Conservation (phyloP, 2,113 vertebrate species). For the Strix aluco region DNA sequence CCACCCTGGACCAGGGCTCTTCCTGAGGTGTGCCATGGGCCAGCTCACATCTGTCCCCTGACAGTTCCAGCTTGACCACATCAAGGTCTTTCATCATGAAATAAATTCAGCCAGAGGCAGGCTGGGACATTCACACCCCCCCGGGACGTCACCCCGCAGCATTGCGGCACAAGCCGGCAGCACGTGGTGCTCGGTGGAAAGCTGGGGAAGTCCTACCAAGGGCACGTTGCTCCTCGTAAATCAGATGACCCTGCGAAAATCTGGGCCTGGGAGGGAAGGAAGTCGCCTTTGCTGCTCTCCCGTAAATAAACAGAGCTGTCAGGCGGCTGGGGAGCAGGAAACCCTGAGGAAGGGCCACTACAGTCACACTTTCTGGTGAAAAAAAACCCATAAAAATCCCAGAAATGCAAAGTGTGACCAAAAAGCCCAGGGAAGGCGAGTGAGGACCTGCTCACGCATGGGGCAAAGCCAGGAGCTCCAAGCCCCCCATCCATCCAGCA, state of each 20-base stretch:
- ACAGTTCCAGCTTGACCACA: not conserved
- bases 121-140: not conserved
- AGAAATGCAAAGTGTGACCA: accelerated
- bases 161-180: not conserved
- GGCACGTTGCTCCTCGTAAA: not conserved
- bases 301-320: not conserved
- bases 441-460: accelerated
- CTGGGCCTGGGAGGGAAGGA: not conserved
- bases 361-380: not conserved
- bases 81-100: not conserved
- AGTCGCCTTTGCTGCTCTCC: not conserved
- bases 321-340: not conserved
- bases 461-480: not conserved
- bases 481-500: accelerated
- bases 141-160: not conserved
- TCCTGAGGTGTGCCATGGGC: not conserved
- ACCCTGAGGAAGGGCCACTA: not conserved
- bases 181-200: not conserved
- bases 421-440: not conserved
- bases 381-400: not conserved
- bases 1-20: not conserved
- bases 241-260: not conserved
- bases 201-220: not conserved
- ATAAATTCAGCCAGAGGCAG: not conserved
- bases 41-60: not conserved